Evolutionary conservation across 2,113 vertebrate genomes (phyloP), one percentile per base, ranked within the genome.

Genomic region (Carlito syrichta): DNA sequence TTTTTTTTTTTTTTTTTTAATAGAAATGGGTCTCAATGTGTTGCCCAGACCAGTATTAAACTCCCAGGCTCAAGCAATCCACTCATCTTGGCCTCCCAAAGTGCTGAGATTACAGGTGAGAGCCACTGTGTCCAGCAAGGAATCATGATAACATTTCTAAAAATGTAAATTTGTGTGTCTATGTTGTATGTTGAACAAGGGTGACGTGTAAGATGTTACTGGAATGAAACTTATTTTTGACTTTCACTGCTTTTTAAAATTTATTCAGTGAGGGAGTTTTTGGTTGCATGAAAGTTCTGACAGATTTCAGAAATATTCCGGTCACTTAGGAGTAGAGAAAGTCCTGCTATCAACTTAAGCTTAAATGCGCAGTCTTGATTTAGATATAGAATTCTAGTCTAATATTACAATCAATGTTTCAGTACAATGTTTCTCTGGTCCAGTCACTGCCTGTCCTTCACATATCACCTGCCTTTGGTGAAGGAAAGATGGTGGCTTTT

Each of bases 371-470:
- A 43, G 38, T 78, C 40, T 93, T 93, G 78, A 83, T 68, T 94
- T 96, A 58, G n/a, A 96, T 85, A 74, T 52, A 88, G 68, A 79
- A 94, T 91, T 89, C 35, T 35, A 86, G 30, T 27, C 66, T 86
- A 30, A 32, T 35, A 19, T 32, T n/a, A 22, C 77, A 90, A 92
- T 48, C 56, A 79, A 6, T 45, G 25, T 86, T 88, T 91, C 30
- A 50, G 16, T 43, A 74, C 12, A 50, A 54, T 32, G 27, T 54
- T 13, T 87, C 7, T 22, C 4, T 66, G 19, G 66, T 19, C 40
- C 2, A 48, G 56, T 43, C 23, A 58, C 25, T 27, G 48, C 35
- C 48, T n/a, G 5, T 40, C 85, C 45, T 27, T 92, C 69, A 58
- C 25, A 30, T 58, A 23, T 14, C 68, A 62, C 35, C n/a, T 22